Evolutionary conservation across 1,140 invertebrate species (phyloP), one percentile per base, ranked within the genome.

Genomic region (Microplitis mediator): DNA sequence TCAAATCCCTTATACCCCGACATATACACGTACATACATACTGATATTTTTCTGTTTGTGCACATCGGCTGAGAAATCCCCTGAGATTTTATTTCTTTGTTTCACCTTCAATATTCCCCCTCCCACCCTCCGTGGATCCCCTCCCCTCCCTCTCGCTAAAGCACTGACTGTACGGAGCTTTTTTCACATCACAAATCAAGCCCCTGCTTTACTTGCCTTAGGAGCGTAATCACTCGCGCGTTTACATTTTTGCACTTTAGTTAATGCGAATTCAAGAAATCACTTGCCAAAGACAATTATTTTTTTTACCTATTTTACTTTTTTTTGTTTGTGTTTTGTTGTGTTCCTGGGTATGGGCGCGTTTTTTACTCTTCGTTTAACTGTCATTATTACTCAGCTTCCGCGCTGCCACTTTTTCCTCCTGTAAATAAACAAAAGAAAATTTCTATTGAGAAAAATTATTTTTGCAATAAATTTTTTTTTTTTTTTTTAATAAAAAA

Each of bases 11-110:
- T 23, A 6, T 66, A 34, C 54, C 50, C 32, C 11, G 35, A 34
- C 1, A 23, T 60, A 51, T 66, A 73, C 68, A 74, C 70, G 68
- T 76, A 75, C 72, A 69, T 67, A 72, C 74, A 68, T 72, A 73
- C 74, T 54, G 14, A 34, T 31, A 34, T 52, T 32, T 54, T 50
- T 64, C 56, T 50, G 50, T 63, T 50, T 71, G 39, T 11, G 39
- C 39, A 45, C 39, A 45, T 45, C 39, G 11, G 6, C 39, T 31
- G 36, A 45, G 3, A 13, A 32, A 50, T 32, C 23, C 36, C 6
- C 13, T n/a, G 9, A 62, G 32, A 50, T 13, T 62, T 69, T 45
- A 45, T 69, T 62, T 69, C 51, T 62, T 69, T 45, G 56, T 32
- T 69, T 69, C 35, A 4, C 62, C 31, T 54, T 60, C 32, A 39